A percentile compares a stretch with the other conserved stretches of the same genome.
phyloP scores from a whole-genome alignment of 2,113 vertebrate species.

The Lichenostomus cassidix region DNA sequence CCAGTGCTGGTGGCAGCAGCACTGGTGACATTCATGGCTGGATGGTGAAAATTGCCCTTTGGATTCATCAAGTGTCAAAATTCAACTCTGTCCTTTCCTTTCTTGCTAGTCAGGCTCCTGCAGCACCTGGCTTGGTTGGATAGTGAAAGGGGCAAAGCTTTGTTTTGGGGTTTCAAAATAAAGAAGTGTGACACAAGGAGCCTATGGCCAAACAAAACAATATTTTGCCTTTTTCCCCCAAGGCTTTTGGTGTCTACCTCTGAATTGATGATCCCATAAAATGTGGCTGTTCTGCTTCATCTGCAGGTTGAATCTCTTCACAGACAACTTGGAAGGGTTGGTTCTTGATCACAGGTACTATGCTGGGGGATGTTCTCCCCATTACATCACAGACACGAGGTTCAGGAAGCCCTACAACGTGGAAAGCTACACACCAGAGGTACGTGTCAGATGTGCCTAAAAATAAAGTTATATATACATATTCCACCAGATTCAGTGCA shows the following conservation, averaged over 20 bases:
- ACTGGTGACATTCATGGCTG: not conserved
- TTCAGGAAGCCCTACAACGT: conserved; percentile 93
- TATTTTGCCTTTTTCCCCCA: not conserved
- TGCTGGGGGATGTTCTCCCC: conserved; percentile 84
- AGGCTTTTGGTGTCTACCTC: not conserved
- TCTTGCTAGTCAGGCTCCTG: not conserved
- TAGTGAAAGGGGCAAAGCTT: not conserved
- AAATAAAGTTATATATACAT: not conserved
- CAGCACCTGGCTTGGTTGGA: not conserved
- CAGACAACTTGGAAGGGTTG: conserved; percentile 82
- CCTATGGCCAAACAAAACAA: not conserved
- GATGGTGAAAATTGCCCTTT: not conserved
- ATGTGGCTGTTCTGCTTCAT: not conserved
- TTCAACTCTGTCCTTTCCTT: not conserved
- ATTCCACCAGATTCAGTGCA: not conserved
- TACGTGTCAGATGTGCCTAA: conserved; percentile 6
- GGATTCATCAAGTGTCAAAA: not conserved
- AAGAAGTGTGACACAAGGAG: not conserved
- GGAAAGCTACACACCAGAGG: conserved; percentile 85
- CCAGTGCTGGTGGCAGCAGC: not conserved
- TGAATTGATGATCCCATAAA: not conserved
- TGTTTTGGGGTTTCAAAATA: not conserved
- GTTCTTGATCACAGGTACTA: conserved; percentile 93
- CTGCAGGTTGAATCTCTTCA: conserved; percentile 86
- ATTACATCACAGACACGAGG: conserved; percentile 80